These are phyloP conservation scores for Terrapene triunguis DNA, from an alignment of 2,113 vertebrate species.

Conservation along the genomic window DNA sequence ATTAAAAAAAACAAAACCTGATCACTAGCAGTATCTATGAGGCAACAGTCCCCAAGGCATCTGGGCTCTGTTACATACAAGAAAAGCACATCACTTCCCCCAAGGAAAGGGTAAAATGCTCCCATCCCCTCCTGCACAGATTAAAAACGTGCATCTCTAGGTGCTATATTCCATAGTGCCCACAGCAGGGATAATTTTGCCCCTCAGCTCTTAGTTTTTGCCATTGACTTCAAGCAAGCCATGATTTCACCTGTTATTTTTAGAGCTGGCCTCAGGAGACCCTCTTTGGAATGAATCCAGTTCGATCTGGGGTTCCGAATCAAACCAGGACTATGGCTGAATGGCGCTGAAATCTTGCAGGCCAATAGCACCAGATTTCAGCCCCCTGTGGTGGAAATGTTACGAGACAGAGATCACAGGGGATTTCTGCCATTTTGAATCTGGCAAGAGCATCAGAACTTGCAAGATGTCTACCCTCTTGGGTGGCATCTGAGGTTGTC, in stretches of 20 bases:
- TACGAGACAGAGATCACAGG: neutral
- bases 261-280: neutral
- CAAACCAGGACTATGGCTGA: fast-evolving
- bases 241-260: neutral
- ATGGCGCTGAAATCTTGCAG: neutral
- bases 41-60: neutral
- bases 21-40: fast-evolving
- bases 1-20: neutral
- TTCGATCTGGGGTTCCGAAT: neutral
- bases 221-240: neutral
- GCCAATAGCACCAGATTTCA: fast-evolving
- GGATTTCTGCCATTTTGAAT: fast-evolving
- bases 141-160: neutral
- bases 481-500: neutral
- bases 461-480: neutral
- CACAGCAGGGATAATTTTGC: neutral
- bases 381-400: neutral
- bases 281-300: neutral
- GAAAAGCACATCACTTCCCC: fast-evolving
- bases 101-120: neutral
- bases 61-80: fast-evolving
- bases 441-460: neutral
- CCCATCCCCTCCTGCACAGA: fast-evolving
- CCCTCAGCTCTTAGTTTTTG: neutral
- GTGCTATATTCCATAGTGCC: fast-evolving